phyloP scores from a whole-genome alignment of 2,888 invertebrate genomes.

The Epirrhoe alternata region DNA sequence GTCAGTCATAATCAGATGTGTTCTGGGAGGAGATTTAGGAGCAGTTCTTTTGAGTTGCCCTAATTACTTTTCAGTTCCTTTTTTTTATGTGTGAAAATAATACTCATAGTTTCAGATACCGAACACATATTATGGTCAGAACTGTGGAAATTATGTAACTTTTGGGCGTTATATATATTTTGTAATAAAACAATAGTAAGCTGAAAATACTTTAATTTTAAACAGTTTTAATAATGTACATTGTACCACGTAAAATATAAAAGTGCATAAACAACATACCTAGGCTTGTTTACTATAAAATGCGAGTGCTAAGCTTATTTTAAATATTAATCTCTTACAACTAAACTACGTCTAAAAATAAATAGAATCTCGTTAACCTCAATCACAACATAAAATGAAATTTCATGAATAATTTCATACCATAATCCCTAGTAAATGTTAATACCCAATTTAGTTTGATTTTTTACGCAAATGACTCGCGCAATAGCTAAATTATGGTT shows the following conservation, averaged over 20 bases:
- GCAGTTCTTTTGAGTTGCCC: no score
- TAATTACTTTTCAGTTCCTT: no score
- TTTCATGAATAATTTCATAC: slow-evolving; percentile 46
- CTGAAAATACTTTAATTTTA: slow-evolving; percentile 34
- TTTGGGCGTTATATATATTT: no score
- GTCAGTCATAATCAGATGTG: no score
- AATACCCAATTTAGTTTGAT: not conserved
- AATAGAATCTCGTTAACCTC: slow-evolving; percentile 41
- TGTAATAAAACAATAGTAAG: no score
- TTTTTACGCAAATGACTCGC: no score
- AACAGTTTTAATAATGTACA: slow-evolving; percentile 20
- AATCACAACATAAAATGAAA: slow-evolving; percentile 42
- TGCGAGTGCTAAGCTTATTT: slow-evolving; percentile 44
- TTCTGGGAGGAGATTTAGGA: no score
- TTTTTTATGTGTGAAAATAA: no score
- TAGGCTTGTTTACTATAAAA: slow-evolving; percentile 29
- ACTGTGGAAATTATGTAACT: no score
- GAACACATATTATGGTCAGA: no score
- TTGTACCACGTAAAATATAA: slow-evolving; percentile 28
- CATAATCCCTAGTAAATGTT: not conserved
- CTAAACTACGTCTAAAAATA: slow-evolving; percentile 46
- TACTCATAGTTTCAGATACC: no score
- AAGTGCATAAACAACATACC: slow-evolving; percentile 47
- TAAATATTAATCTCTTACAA: slow-evolving; percentile 40
- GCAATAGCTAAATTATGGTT: no score